phyloP scores from a whole-genome alignment of 2,797 vertebrate genomes.

The Pseudochromis fuscus region DNA sequence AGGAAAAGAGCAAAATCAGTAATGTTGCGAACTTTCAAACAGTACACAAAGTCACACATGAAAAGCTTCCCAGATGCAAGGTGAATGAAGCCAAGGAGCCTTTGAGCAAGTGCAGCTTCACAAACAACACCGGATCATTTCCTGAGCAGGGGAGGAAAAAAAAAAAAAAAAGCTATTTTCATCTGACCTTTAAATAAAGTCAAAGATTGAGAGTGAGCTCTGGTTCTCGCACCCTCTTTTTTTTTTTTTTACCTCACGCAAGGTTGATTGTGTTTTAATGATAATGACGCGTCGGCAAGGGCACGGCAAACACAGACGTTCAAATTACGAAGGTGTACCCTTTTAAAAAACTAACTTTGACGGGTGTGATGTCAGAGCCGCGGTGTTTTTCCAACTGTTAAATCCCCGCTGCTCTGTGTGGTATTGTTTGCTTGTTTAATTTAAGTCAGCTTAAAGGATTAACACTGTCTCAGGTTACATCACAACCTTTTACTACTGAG shows the following conservation, averaged over 20 bases:
- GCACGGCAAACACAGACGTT: neutral
- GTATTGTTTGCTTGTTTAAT: slow-evolving; percentile 80
- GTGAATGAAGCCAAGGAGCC: slow-evolving; percentile 22
- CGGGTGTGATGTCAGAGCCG: slow-evolving; percentile 42
- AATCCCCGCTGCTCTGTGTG: slow-evolving; percentile 48
- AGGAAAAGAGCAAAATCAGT: slow-evolving; percentile 44
- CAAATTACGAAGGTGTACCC: slow-evolving; percentile 27
- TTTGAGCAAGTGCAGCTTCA: slow-evolving; percentile 26
- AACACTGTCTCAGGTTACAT: slow-evolving; percentile 79
- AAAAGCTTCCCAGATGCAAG: slow-evolving; percentile 27
- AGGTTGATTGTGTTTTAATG: slow-evolving; percentile 35
- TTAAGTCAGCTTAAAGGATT: slow-evolving; percentile 82
- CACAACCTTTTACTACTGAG: slow-evolving; percentile 63
- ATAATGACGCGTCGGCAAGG: slow-evolving; percentile 16
- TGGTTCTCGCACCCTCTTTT: slow-evolving; percentile 6
- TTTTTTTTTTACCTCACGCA: slow-evolving; percentile 8
- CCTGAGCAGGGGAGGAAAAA: slow-evolving; percentile 12
- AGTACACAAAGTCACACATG: slow-evolving; percentile 26
- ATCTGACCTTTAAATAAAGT: slow-evolving; percentile 61
- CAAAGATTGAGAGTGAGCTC: slow-evolving; percentile 22
- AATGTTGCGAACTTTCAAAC: slow-evolving; percentile 34
- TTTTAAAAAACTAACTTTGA: slow-evolving; percentile 47
- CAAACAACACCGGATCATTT: slow-evolving; percentile 32
- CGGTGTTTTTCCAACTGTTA: slow-evolving; percentile 46
- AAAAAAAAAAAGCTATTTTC: slow-evolving; percentile 34